Conservation (phyloP, 2,113 vertebrate species). For the Cryptotis parvus region DNA sequence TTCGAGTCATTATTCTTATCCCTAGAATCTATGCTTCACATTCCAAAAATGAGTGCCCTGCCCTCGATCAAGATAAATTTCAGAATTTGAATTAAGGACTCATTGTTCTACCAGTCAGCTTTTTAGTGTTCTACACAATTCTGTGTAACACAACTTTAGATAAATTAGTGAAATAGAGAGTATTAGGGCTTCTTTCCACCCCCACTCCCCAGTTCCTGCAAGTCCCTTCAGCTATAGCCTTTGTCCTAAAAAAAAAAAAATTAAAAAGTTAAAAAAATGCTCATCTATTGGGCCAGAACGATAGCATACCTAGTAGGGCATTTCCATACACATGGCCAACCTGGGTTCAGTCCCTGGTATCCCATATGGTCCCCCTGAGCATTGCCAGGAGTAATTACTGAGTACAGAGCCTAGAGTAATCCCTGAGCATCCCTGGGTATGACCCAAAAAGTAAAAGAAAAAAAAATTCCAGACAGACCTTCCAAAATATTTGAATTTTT, state of each 20-base stretch:
- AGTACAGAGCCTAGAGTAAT: no score
- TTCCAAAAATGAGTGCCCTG: conserved; percentile 64
- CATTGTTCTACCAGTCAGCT: conserved; percentile 20
- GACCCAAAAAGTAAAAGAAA: no score
- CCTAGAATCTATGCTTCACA: conserved; percentile 64
- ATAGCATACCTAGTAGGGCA: no score
- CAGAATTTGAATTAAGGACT: conserved; percentile 58
- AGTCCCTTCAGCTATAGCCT: not conserved
- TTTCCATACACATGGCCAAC: no score
- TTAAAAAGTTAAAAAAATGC: no score
- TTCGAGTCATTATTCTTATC: conserved; percentile 47
- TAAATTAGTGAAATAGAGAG: not conserved
- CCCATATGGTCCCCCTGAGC: no score
- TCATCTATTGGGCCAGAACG: no score
- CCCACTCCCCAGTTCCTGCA: not conserved
- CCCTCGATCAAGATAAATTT: conserved; percentile 64
- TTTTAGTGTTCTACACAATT: not conserved
- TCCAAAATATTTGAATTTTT: not conserved
- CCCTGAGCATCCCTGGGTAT: no score
- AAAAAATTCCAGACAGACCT: not conserved
- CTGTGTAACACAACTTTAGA: not conserved
- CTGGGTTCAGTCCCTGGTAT: no score
- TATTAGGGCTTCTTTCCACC: not conserved
- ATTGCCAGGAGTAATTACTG: no score
- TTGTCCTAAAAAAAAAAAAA: not conserved